Evolutionary conservation across 2,797 vertebrate genomes (phyloP).

Genomic region (Pterois miles): DNA sequence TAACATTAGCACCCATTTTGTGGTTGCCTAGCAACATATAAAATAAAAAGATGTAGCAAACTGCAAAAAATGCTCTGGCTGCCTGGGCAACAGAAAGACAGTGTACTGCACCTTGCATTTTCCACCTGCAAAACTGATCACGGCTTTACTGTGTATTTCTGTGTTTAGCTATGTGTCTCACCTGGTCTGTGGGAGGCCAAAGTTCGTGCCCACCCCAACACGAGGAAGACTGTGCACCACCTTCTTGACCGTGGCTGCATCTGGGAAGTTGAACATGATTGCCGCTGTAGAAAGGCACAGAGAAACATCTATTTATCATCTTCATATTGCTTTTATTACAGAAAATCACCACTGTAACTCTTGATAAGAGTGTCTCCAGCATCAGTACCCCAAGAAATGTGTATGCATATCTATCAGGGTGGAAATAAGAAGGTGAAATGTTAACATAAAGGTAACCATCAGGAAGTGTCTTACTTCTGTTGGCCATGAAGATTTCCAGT

Average conservation of each 20-base stretch:
- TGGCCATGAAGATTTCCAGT: conserved; percentile 98
- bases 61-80: no score
- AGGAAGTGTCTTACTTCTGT: conserved; percentile 88
- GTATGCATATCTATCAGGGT: background rate
- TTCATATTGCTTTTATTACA: background rate
- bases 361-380: background rate
- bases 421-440: background rate
- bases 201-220: conserved; percentile 96
- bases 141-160: background rate
- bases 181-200: conserved; percentile 97
- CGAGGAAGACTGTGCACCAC: conserved; percentile 95
- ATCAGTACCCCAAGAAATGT: background rate
- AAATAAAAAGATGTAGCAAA: no score
- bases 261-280: conserved; percentile 98
- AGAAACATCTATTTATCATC: background rate
- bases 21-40: no score
- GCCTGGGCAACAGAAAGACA: no score
- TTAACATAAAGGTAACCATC: background rate
- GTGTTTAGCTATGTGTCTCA: conserved; percentile 52
- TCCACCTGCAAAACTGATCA: no score
- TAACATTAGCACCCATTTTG: no score
- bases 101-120: no score
- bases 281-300: conserved; percentile 82
- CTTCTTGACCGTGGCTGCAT: conserved; percentile 93
- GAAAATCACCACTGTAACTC: background rate